Evolutionary conservation across 2,797 vertebrate species (phyloP), one percentile per base, ranked within the genome.

Genomic region (Mormyrops attenuatus): DNA sequence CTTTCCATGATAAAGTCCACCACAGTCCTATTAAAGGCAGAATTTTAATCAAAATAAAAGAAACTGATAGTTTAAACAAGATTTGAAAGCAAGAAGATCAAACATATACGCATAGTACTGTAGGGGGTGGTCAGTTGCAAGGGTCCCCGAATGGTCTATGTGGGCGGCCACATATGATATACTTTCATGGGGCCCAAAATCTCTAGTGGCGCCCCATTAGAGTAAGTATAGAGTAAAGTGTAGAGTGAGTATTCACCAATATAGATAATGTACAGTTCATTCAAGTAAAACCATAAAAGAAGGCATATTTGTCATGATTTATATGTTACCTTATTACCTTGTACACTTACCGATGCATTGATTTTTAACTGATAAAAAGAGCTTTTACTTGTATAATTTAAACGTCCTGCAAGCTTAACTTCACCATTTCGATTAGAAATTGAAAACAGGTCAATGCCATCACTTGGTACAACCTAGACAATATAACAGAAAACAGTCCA

Each of bases 281-380:
- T 50, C 3, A 3, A 22, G 41, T 52, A 85, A 17, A 13, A 80
- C 4, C 3, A 30, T 50, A 50, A 52, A 26, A 85, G 44, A 85
- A 52, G 4, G 26, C 22, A 50, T 50, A 26, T 47, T 26, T 50
- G 1, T 44, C 17, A 38, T 53, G 2, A 84, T 86, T 86, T 86
- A 52, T 38, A 52, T 52, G 22, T 15, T 87, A 55, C 13, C 8
- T 0, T 38, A 13, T 57, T 87, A 20, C 5, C 2, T 57, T 55
- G 9, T 38, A 50, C 0, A 94, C 97, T 96, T 92, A 99, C 98
- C 77, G 91, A 91, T 84, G 98, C 98, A 0, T 80, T 88, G 90
- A 99, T 95, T 90, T 90, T 92, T 89, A 99, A 90, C 89, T 97
- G 96, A 92, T 99, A 99, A 94, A 95, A 97, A 9, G 94, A 93